Conservation (phyloP, 2,113 vertebrate species). For the Nothobranchius kuhntae region DNA sequence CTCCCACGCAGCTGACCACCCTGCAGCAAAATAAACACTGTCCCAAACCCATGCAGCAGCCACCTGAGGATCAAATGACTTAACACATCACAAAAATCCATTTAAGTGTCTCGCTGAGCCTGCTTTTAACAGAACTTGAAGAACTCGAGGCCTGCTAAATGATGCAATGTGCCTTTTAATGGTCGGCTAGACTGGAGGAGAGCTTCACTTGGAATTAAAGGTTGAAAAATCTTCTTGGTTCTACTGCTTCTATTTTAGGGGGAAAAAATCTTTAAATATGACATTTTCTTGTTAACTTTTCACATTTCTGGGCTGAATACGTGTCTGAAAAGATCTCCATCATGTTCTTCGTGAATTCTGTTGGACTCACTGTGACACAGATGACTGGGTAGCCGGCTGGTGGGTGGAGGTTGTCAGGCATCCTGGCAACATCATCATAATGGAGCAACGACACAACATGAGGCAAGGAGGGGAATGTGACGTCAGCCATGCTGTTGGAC, state of each 20-base stretch:
- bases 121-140: conserved; percentile 24
- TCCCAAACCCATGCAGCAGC: conserved; percentile 10
- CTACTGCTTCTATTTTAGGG: background rate
- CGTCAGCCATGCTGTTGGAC: conserved; percentile 90
- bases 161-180: conserved; percentile 26
- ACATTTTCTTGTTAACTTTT: background rate
- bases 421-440: conserved; percentile 82
- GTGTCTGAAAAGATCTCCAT: background rate
- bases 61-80: conserved; percentile 51
- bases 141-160: conserved; percentile 34
- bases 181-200: conserved; percentile 26
- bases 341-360: background rate
- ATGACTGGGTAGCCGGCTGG: conserved; percentile 90
- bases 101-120: conserved; percentile 41
- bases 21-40: conserved; percentile 22
- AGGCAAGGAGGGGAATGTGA: conserved; percentile 93
- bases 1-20: conserved; percentile 38
- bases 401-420: conserved; percentile 75
- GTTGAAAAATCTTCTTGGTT: background rate
- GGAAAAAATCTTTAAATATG: background rate
- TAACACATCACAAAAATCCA: conserved; percentile 49
- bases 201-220: conserved; percentile 12
- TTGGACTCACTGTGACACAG: conserved; percentile 89
- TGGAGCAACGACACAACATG: conserved; percentile 87
- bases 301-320: background rate